phyloP scores from a whole-genome alignment of 2,888 invertebrate species.

The Nudaria mundana region DNA sequence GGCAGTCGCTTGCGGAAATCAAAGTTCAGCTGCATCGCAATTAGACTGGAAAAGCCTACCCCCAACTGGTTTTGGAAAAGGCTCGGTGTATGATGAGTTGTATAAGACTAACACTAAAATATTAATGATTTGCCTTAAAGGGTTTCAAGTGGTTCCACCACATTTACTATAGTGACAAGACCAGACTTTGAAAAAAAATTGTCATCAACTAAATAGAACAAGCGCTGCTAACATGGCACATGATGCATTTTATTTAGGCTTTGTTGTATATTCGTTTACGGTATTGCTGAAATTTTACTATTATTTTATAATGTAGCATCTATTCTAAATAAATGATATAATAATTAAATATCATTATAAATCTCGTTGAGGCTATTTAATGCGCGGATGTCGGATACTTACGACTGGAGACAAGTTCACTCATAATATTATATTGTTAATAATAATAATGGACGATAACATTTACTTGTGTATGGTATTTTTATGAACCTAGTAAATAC shows the following conservation, averaged over 20 bases:
- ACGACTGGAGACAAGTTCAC: constrained; percentile 7
- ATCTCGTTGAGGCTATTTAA: constrained; percentile 30
- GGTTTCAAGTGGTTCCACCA: too few species aligned
- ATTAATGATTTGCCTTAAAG: too few species aligned
- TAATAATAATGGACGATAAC: constrained; percentile 32
- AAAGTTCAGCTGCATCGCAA: too few species aligned
- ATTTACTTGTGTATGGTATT: constrained; percentile 36
- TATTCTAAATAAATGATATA: constrained; percentile 24
- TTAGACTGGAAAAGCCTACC: too few species aligned
- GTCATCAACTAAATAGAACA: too few species aligned
- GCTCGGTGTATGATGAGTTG: too few species aligned
- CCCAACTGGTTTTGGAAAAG: too few species aligned
- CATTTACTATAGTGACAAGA: too few species aligned
- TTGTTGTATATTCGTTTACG: constrained; percentile 24
- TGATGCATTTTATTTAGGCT: constrained; percentile 21
- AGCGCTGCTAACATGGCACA: too few species aligned
- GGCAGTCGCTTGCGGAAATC: too few species aligned
- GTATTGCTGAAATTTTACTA: constrained; percentile 25
- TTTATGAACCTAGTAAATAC: constrained; percentile 40
- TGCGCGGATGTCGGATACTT: constrained; percentile 18
- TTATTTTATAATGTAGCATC: constrained; percentile 28
- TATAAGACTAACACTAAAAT: too few species aligned
- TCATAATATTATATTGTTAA: constrained; percentile 37
- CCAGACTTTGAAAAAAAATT: too few species aligned
- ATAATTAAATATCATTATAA: constrained; percentile 22